phyloP scores from a whole-genome alignment of 2,797 vertebrate species.

The Cynopterus sphinx region DNA sequence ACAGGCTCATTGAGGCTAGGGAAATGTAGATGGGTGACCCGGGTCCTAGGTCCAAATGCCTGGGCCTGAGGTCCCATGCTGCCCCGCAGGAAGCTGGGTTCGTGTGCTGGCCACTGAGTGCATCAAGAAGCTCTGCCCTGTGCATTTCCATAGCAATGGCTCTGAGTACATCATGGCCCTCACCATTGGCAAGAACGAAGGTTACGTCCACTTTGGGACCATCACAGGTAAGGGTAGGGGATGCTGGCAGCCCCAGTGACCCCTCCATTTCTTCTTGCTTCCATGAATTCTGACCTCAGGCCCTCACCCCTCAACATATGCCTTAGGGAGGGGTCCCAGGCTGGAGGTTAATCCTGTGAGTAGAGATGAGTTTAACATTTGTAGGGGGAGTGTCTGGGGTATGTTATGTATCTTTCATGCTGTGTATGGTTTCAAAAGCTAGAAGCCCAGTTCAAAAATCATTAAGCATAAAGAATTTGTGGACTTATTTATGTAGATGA shows the following conservation, averaged over 20 bases:
- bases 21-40: neutral
- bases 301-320: neutral
- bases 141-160: constrained; percentile 36
- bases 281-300: neutral
- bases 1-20: neutral
- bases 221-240: constrained; percentile 63
- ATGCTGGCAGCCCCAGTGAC: neutral
- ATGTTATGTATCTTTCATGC: neutral
- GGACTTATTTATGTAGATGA: neutral
- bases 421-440: neutral
- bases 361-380: neutral
- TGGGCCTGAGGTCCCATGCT: neutral
- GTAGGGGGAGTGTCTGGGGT: neutral
- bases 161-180: constrained; percentile 77
- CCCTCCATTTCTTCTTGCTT: neutral
- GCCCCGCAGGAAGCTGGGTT: constrained; percentile 52
- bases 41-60: neutral
- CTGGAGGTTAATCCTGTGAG: neutral
- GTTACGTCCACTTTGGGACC: constrained; percentile 70
- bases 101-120: constrained; percentile 65
- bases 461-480: neutral
- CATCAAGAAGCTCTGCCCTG: constrained; percentile 75
- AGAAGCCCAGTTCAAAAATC: constrained; percentile 22
- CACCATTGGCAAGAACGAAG: constrained; percentile 63
- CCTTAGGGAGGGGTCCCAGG: neutral